Evolutionary conservation across 1,140 invertebrate species (phyloP).

Genomic region (Caenorhabditis inopinata): DNA sequence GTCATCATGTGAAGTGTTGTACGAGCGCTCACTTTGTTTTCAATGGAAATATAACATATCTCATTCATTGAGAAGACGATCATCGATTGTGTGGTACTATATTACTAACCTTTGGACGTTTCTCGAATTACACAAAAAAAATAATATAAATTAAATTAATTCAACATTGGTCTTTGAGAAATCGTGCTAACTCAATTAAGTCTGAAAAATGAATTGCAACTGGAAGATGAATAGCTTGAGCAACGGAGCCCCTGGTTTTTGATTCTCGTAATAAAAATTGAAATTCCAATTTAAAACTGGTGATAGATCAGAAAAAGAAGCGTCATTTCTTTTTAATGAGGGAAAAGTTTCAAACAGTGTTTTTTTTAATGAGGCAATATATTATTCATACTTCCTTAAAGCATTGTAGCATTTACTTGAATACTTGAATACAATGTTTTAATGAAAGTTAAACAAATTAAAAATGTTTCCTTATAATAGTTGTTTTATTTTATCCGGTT

Average conservation of each 20-base stretch:
- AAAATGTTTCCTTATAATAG: too few relatives aligned
- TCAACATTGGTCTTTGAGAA: not conserved
- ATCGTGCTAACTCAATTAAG: not conserved
- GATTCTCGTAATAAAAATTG: not conserved
- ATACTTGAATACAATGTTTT: too few relatives aligned
- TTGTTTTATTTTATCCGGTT: too few relatives aligned
- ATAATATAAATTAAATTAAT: not conserved
- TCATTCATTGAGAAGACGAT: not conserved
- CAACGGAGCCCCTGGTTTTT: not conserved
- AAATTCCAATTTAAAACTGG: too few relatives aligned
- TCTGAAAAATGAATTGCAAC: not conserved
- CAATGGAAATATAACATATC: conserved; percentile 21
- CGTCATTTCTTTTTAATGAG: not conserved
- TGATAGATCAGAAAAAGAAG: too few relatives aligned
- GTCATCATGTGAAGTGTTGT: not conserved
- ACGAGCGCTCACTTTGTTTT: conserved; percentile 9
- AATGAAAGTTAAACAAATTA: too few relatives aligned
- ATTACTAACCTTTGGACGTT: conserved; percentile 1
- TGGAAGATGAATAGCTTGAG: not conserved
- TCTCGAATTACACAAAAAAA: conserved; percentile 5
- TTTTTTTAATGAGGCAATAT: too few relatives aligned
- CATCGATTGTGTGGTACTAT: conserved; percentile 13
- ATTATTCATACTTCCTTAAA: too few relatives aligned
- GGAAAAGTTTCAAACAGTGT: too few relatives aligned
- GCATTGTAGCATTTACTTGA: too few relatives aligned